Conservation (phyloP, 2,113 vertebrate species). For the pig (Sus scrofa) region DNA sequence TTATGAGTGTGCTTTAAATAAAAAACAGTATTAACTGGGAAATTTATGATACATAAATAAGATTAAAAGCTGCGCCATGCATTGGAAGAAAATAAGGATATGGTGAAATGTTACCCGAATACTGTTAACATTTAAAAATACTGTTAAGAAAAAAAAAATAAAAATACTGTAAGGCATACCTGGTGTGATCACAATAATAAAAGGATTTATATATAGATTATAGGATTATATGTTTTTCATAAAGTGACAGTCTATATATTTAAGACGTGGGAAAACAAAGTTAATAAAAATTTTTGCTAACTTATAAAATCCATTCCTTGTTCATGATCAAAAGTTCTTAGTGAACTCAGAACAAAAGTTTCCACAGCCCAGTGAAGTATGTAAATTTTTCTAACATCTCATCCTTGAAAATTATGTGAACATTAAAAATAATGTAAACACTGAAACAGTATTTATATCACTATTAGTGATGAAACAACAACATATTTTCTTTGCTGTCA, state of each 20-base stretch:
- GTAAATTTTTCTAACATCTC: neutral
- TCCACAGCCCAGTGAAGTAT: neutral
- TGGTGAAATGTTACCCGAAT: slow-evolving; percentile 32
- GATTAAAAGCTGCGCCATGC: slow-evolving; percentile 6
- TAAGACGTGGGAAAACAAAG: neutral
- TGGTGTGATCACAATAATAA: slow-evolving; percentile 26
- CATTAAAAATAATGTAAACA: neutral
- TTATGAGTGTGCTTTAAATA: slow-evolving; percentile 24
- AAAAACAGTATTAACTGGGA: neutral
- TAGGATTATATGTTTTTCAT: neutral
- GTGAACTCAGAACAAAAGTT: neutral
- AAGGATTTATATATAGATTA: slow-evolving; percentile 17
- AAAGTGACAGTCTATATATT: slow-evolving; percentile 29
- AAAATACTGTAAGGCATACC: slow-evolving; percentile 6
- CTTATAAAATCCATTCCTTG: neutral
- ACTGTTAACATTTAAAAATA: slow-evolving; percentile 48
- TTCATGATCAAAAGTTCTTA: slow-evolving; percentile 37
- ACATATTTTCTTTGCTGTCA: neutral
- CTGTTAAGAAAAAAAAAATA: slow-evolving; percentile 47
- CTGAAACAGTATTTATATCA: neutral
- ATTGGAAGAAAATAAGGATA: neutral
- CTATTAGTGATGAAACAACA: neutral
- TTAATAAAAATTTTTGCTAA: slow-evolving; percentile 7
- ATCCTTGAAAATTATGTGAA: neutral
- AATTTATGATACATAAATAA: neutral